Conservation (phyloP, 2,888 invertebrate species). For the Drosophila multiciliata region DNA sequence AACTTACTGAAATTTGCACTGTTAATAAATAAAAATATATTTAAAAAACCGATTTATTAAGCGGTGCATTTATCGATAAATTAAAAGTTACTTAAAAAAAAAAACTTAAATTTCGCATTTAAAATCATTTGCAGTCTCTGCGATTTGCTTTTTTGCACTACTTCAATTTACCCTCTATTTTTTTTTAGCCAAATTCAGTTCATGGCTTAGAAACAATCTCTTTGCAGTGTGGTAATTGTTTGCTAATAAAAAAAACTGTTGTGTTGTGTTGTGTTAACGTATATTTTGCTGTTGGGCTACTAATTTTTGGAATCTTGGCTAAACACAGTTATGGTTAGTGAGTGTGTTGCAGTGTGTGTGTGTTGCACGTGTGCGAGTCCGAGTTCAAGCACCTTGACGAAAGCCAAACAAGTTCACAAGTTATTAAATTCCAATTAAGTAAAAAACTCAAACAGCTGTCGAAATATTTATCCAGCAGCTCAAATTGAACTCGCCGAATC, state of each 20-base stretch:
- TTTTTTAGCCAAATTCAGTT: background rate
- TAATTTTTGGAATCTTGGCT: background rate
- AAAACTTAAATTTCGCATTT: background rate
- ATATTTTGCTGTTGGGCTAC: background rate
- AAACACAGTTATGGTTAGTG: background rate
- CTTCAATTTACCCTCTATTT: background rate
- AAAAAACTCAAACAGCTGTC: conserved; percentile 39
- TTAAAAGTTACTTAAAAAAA: background rate
- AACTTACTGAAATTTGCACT: too few species aligned
- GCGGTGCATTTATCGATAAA: background rate
- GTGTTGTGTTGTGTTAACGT: background rate
- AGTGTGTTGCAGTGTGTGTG: background rate
- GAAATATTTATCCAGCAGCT: conserved; percentile 54
- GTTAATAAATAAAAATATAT: background rate
- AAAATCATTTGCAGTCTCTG: background rate
- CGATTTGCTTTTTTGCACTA: background rate
- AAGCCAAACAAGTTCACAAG: conserved; percentile 33
- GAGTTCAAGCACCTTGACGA: conserved; percentile 38
- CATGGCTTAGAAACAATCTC: background rate
- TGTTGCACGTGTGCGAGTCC: background rate
- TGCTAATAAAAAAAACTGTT: conserved; percentile 2
- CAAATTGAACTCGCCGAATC: conserved; percentile 45
- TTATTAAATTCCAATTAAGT: conserved; percentile 56
- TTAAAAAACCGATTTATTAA: background rate
- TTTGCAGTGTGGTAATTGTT: background rate